Evolutionary conservation across 2,797 vertebrate species (phyloP).

Genomic region (Protosalanx chinensis): DNA sequence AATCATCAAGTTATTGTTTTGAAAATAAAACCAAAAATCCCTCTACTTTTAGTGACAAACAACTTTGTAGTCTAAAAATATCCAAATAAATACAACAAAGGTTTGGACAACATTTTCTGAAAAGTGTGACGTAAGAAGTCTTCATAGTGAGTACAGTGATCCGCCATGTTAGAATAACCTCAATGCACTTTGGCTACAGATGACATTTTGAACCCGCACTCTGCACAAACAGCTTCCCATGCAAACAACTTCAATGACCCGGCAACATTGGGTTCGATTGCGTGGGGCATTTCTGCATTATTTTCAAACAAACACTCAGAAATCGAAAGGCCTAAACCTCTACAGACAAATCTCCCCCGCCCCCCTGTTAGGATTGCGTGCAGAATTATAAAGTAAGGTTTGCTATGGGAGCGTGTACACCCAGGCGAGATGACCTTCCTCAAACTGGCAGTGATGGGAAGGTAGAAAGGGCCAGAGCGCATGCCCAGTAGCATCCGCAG

Average conservation of each 20-base stretch:
- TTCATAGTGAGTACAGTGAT: neutral
- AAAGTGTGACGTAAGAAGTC: neutral
- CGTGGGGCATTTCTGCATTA: slow-evolving; percentile 29
- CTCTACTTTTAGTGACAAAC: neutral
- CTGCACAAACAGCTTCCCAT: neutral
- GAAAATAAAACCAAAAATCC: neutral
- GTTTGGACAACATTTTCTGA: neutral
- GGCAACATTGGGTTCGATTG: neutral
- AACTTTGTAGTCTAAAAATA: neutral
- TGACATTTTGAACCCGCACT: slow-evolving; percentile 32
- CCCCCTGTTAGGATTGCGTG: slow-evolving; percentile 69
- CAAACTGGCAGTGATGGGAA: slow-evolving; percentile 37
- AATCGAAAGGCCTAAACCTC: slow-evolving; percentile 30
- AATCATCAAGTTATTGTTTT: neutral
- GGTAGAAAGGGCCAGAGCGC: slow-evolving; percentile 57
- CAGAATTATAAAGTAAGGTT: slow-evolving; percentile 49
- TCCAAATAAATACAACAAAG: neutral
- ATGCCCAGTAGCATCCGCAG: slow-evolving; percentile 64
- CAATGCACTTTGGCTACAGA: slow-evolving; percentile 25
- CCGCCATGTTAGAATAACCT: neutral
- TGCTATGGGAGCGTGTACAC: slow-evolving; percentile 48
- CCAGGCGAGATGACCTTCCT: slow-evolving; percentile 57
- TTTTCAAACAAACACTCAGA: slow-evolving; percentile 59
- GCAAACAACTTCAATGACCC: slow-evolving; percentile 2
- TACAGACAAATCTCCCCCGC: slow-evolving; percentile 53